phyloP scores from a whole-genome alignment of 2,113 vertebrate species.

The Aptenodytes forsteri region DNA sequence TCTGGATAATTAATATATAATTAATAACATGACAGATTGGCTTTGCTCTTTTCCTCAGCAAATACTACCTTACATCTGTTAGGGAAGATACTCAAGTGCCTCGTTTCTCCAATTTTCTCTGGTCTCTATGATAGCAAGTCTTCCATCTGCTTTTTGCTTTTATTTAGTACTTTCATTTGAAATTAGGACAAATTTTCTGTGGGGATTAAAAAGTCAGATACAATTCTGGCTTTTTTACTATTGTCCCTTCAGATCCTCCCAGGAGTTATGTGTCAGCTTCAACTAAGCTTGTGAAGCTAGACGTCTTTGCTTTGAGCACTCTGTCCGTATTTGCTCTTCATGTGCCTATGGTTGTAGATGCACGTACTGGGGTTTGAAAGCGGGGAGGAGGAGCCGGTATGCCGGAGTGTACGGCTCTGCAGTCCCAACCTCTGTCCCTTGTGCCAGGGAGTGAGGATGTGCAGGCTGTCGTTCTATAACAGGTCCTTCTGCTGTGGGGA shows the following conservation, averaged over 20 bases:
- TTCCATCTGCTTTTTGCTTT: not conserved
- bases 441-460: not conserved
- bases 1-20: not conserved
- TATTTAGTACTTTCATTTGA: not conserved
- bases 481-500: not conserved
- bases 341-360: not conserved
- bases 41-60: not conserved
- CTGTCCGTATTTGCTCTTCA: not conserved
- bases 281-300: not conserved
- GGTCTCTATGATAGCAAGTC: not conserved
- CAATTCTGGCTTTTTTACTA: not conserved
- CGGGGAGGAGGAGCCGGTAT: not conserved
- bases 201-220: not conserved
- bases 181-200: not conserved
- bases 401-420: accelerated
- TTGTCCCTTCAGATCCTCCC: not conserved
- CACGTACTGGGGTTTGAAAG: not conserved
- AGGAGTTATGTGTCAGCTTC: not conserved
- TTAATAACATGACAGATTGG: not conserved
- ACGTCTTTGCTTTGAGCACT: not conserved
- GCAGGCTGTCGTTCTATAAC: not conserved
- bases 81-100: not conserved
- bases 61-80: not conserved
- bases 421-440: not conserved
- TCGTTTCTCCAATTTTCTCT: not conserved